Conservation (phyloP, 2,888 invertebrate genomes). For the Callyntrura guangdongensis region DNA sequence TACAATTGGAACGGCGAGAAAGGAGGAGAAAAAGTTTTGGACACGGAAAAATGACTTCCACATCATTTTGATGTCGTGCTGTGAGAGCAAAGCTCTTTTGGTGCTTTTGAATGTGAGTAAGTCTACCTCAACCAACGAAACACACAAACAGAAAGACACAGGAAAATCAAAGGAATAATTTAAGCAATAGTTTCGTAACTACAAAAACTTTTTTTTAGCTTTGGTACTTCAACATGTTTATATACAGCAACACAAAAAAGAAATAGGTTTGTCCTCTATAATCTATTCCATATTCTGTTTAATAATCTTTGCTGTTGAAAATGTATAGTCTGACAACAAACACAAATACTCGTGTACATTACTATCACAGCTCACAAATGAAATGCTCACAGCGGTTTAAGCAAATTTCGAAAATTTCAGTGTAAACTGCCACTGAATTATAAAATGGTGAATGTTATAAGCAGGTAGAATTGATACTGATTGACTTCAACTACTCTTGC, state of each 20-base stretch:
- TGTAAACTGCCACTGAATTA: background rate
- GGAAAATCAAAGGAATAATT: slow-evolving; percentile 39
- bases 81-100: slow-evolving; percentile 1
- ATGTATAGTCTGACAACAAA: background rate
- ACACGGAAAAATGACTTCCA: slow-evolving; percentile 73
- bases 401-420: background rate
- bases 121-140: background rate
- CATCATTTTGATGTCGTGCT: slow-evolving; percentile 65
- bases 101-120: background rate
- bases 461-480: slow-evolving; percentile 1
- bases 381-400: background rate
- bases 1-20: slow-evolving; percentile 66
- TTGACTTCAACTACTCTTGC: background rate
- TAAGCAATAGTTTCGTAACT: slow-evolving; percentile 2
- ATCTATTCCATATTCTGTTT: background rate
- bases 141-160: background rate
- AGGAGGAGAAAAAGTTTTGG: slow-evolving; percentile 67
- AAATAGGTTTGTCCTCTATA: background rate
- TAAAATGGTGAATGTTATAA: slow-evolving; percentile 6
- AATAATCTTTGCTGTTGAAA: too few relatives aligned
- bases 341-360: background rate
- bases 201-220: background rate
- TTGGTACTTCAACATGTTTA: background rate
- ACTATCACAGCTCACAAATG: background rate
- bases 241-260: background rate